phyloP scores from a whole-genome alignment of 1,140 invertebrate species.

The Bradynema listronoti region DNA sequence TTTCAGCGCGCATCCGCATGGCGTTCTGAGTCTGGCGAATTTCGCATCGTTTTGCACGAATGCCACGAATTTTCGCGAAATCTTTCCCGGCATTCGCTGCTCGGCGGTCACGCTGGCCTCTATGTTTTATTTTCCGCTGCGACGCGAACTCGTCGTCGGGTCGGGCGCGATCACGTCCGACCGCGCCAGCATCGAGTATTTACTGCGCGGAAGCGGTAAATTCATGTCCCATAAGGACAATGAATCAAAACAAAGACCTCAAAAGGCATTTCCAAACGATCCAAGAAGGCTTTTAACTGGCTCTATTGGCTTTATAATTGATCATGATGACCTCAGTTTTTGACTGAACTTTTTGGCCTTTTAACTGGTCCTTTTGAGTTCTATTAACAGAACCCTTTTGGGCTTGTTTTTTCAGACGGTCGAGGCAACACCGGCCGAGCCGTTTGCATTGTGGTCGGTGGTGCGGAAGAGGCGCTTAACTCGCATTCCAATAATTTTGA shows the following conservation, averaged over 20 bases:
- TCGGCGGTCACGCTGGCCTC: constrained; percentile 70
- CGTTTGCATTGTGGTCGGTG: constrained; percentile 56
- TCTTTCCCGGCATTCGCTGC: constrained; percentile 72
- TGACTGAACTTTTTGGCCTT: no score
- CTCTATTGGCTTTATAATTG: no score
- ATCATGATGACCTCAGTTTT: no score
- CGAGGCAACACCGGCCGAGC: no score
- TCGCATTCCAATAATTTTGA: constrained; percentile 65
- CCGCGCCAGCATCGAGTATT: constrained; percentile 59
- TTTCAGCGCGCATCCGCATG: constrained; percentile 80
- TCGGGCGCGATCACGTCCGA: constrained; percentile 35
- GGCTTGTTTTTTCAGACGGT: no score
- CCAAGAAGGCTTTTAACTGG: no score
- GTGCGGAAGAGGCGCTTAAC: constrained; percentile 60
- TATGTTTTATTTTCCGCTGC: constrained; percentile 75
- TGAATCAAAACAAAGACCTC: no score
- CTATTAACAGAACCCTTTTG: no score
- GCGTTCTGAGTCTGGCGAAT: constrained; percentile 58
- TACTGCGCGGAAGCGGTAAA: constrained; percentile 55
- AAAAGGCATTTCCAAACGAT: no score
- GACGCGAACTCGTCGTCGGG: constrained; percentile 65
- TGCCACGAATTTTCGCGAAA: constrained; percentile 66
- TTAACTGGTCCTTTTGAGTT: no score
- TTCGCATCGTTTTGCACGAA: constrained; percentile 69
- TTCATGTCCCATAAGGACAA: no score